These are phyloP conservation scores for Micromys minutus DNA, from an alignment of 2,113 vertebrate species.

Conservation along the genomic window DNA sequence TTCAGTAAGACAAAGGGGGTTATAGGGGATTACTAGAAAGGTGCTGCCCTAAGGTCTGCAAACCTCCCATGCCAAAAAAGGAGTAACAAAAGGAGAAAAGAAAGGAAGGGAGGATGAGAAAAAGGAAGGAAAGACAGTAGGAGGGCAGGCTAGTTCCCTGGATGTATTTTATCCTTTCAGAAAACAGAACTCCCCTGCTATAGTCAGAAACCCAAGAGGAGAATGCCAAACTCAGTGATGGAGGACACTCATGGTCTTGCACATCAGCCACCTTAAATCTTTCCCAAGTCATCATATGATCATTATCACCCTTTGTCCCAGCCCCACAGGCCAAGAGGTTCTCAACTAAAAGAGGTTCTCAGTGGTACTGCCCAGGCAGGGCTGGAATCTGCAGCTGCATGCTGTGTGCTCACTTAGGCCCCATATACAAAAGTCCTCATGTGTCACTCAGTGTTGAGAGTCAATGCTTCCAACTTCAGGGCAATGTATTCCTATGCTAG, in stretches of 20 bases:
- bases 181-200: background rate
- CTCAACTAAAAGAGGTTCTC: background rate
- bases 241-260: accelerated
- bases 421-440: accelerated
- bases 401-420: background rate
- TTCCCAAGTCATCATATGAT: background rate
- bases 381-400: too few species aligned
- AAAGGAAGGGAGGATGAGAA: background rate
- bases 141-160: accelerated
- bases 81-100: background rate
- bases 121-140: accelerated
- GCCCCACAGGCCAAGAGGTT: accelerated
- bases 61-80: accelerated
- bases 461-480: background rate
- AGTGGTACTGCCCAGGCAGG: background rate
- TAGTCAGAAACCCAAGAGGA: background rate
- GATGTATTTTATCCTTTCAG: too few species aligned
- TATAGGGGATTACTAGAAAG: background rate
- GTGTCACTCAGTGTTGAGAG: accelerated
- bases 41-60: accelerated
- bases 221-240: background rate
- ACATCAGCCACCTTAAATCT: background rate
- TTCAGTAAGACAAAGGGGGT: accelerated
- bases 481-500: accelerated
- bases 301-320: accelerated